phyloP scores from a whole-genome alignment of 1,140 invertebrate genomes.

The Drosophila biarmipes region DNA sequence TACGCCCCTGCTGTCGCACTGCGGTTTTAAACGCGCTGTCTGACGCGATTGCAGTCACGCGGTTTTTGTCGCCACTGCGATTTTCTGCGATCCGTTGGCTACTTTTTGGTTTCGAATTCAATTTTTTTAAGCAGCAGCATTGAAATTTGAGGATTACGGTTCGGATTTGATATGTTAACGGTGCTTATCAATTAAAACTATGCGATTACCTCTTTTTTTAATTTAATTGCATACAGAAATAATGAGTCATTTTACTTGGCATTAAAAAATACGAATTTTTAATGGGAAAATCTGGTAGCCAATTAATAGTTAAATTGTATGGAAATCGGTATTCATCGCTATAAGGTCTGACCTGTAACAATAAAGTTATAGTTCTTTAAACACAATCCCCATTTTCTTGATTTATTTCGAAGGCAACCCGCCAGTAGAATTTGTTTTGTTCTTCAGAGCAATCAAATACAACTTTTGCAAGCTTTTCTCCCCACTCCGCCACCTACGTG shows the following conservation, averaged over 20 bases:
- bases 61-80: constrained; percentile 33
- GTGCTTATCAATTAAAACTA: constrained; percentile 17
- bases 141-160: constrained; percentile 22
- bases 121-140: not conserved
- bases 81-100: constrained; percentile 9
- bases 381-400: not conserved
- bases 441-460: not conserved
- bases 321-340: too few species aligned
- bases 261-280: not conserved
- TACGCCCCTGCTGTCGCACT: constrained; percentile 13
- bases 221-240: not conserved
- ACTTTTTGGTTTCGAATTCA: constrained; percentile 17
- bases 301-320: not conserved
- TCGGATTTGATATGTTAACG: constrained; percentile 21
- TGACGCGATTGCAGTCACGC: constrained; percentile 10
- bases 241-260: too few species aligned
- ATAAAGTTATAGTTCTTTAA: too few species aligned
- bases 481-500: constrained; percentile 35
- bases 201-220: not conserved
- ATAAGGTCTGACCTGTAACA: too few species aligned
- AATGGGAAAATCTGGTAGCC: too few species aligned
- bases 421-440: not conserved
- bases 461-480: constrained; percentile 2
- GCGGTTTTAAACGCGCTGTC: constrained; percentile 41
- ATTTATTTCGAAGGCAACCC: not conserved